Evolutionary conservation across 2,797 vertebrate genomes (phyloP).

Genomic region (Enteromius mattozi): DNA sequence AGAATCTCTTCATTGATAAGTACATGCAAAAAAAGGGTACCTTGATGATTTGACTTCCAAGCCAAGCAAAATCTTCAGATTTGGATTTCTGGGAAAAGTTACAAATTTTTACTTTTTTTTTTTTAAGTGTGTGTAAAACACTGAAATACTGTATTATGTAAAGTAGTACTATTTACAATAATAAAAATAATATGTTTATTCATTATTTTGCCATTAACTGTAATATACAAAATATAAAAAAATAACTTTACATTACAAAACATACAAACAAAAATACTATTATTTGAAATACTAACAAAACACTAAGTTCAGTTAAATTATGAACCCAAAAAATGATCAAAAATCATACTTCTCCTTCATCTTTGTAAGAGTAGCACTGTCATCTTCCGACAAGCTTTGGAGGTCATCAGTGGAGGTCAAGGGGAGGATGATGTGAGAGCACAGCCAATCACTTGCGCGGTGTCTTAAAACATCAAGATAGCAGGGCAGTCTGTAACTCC

Average conservation of each 20-base stretch:
- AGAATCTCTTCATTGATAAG: not conserved
- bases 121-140: not conserved
- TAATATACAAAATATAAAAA: not conserved
- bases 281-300: not conserved
- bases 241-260: no score
- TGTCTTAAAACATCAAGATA: constrained; percentile 43
- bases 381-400: constrained; percentile 25
- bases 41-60: constrained; percentile 48
- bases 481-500: constrained; percentile 43
- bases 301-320: not conserved
- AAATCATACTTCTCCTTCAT: constrained; percentile 47
- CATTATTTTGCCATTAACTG: not conserved
- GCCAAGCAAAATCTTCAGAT: constrained; percentile 51
- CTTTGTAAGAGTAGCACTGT: not conserved
- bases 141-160: not conserved
- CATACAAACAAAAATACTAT: no score
- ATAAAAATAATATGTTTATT: not conserved
- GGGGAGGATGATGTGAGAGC: constrained; percentile 53
- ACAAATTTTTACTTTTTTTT: not conserved
- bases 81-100: constrained; percentile 37
- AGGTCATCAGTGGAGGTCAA: constrained; percentile 20
- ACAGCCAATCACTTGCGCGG: not conserved
- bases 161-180: not conserved
- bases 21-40: constrained; percentile 9
- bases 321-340: not conserved